Evolutionary conservation across 2,888 invertebrate genomes (phyloP).

Genomic region (Agonopterix heracliana): DNA sequence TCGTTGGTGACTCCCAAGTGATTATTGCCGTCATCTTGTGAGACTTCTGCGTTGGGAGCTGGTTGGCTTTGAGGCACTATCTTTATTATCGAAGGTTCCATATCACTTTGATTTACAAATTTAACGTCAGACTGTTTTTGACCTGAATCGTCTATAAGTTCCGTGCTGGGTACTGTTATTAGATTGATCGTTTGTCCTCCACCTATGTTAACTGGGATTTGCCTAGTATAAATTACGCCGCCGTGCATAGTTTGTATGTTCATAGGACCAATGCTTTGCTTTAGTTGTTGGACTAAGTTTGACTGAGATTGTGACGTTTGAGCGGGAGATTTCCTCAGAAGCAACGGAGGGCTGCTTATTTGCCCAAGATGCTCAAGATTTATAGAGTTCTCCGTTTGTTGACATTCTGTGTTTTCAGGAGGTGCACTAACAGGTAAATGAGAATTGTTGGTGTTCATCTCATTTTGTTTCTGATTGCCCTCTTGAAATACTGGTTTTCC

Average conservation of each 20-base stretch:
- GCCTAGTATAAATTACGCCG: conserved; percentile 83
- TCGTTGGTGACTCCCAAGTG: conserved; percentile 36
- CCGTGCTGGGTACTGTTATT: conserved; percentile 70
- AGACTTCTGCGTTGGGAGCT: conserved; percentile 32
- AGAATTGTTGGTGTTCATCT: conserved; percentile 36
- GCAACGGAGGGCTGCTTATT: conserved; percentile 54
- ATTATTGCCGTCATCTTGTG: conserved; percentile 46
- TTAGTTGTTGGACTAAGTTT: conserved; percentile 63
- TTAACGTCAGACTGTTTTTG: conserved; percentile 55
- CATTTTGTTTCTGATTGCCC: conserved; percentile 43
- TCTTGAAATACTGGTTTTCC: conserved; percentile 82
- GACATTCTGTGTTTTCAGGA: conserved; percentile 42
- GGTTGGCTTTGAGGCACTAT: conserved; percentile 58
- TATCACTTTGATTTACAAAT: conserved; percentile 41
- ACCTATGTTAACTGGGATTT: conserved; percentile 79
- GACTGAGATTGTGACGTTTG: conserved; percentile 48
- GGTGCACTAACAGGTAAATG: conserved; percentile 31
- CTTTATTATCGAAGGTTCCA: conserved; percentile 65
- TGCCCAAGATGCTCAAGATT: conserved; percentile 55
- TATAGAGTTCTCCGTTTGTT: conserved; percentile 44
- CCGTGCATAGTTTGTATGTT: conserved; percentile 80
- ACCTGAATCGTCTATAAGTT: conserved; percentile 53
- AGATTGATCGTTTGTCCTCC: conserved; percentile 77
- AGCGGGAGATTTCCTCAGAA: conserved; percentile 48
- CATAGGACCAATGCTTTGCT: conserved; percentile 71